phyloP scores from a whole-genome alignment of 2,888 invertebrate species.

The Stramonita haemastoma region DNA sequence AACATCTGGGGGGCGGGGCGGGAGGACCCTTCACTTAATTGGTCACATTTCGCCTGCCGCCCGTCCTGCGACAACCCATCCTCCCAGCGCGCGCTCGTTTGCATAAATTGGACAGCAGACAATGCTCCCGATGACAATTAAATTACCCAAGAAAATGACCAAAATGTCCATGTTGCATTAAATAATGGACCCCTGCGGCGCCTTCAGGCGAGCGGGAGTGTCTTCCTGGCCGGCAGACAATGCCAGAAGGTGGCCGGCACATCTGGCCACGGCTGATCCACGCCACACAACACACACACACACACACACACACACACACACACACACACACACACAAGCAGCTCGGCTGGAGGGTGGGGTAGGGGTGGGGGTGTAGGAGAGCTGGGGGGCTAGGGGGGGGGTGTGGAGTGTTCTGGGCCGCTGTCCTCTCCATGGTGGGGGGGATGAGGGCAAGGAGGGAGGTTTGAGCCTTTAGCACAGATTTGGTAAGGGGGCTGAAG shows the following conservation, averaged over 20 bases:
- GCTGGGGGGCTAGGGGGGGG: background rate
- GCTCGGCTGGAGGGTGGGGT: background rate
- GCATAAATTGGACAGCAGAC: slow-evolving; percentile 49
- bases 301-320: background rate
- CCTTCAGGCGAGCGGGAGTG: slow-evolving; percentile 18
- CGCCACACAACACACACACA: background rate
- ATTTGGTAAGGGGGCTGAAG: too few species aligned
- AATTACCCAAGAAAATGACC: slow-evolving; percentile 49
- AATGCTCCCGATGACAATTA: slow-evolving; percentile 47
- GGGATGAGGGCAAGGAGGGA: background rate
- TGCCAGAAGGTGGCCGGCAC: slow-evolving; percentile 31
- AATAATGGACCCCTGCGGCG: slow-evolving; percentile 44
- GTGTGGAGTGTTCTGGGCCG: background rate
- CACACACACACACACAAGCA: background rate
- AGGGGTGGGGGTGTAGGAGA: background rate
- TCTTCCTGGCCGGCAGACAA: slow-evolving; percentile 34
- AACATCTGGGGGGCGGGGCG: slow-evolving; percentile 48
- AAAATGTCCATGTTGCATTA: slow-evolving; percentile 44
- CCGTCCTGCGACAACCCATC: slow-evolving; percentile 17
- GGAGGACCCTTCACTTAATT: slow-evolving; percentile 46
- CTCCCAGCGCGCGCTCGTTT: slow-evolving; percentile 43
- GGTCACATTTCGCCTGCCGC: slow-evolving; percentile 45
- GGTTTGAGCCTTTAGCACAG: too few species aligned
- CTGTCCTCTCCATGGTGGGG: background rate
- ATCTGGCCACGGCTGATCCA: slow-evolving; percentile 41